phyloP scores from a whole-genome alignment of 2,888 invertebrate genomes.

The Nudaria mundana region DNA sequence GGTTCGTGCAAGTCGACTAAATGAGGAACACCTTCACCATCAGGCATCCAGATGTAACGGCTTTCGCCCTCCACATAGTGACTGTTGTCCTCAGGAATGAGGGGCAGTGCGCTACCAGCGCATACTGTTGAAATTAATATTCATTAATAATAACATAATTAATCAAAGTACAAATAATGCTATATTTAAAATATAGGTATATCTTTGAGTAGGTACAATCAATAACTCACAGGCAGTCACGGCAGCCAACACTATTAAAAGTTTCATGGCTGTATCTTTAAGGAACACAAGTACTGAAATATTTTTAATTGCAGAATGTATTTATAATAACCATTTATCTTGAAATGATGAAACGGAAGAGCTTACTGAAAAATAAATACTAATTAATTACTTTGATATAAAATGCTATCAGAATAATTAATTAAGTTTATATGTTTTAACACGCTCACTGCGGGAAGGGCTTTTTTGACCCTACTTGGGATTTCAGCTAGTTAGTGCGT shows the following conservation, averaged over 20 bases:
- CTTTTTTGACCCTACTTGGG: no score
- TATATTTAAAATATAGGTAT: background rate
- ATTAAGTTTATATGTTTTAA: no score
- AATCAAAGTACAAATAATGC: background rate
- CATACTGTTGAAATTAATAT: slow-evolving; percentile 29
- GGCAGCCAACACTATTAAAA: slow-evolving; percentile 33
- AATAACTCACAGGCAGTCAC: slow-evolving; percentile 38
- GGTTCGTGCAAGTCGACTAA: slow-evolving; percentile 50
- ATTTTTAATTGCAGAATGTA: background rate
- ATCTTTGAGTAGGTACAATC: background rate
- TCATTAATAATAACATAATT: background rate
- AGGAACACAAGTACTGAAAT: background rate
- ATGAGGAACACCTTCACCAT: slow-evolving; percentile 46
- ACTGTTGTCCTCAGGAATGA: slow-evolving; percentile 49
- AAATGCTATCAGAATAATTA: no score
- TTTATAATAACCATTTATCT: slow-evolving; percentile 1
- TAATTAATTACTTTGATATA: no score
- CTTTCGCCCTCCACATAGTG: slow-evolving; percentile 54
- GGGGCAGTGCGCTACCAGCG: slow-evolving; percentile 38
- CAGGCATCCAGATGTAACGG: slow-evolving; percentile 58
- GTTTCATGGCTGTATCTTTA: slow-evolving; percentile 30
- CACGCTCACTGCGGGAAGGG: no score
- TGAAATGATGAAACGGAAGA: no score
- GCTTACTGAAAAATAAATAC: no score
- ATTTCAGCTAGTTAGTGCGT: no score